A percentile compares a stretch with the other conserved stretches of the same genome.
Conservation (phyloP, 2,888 invertebrate species). For the Blomia tropicalis region DNA sequence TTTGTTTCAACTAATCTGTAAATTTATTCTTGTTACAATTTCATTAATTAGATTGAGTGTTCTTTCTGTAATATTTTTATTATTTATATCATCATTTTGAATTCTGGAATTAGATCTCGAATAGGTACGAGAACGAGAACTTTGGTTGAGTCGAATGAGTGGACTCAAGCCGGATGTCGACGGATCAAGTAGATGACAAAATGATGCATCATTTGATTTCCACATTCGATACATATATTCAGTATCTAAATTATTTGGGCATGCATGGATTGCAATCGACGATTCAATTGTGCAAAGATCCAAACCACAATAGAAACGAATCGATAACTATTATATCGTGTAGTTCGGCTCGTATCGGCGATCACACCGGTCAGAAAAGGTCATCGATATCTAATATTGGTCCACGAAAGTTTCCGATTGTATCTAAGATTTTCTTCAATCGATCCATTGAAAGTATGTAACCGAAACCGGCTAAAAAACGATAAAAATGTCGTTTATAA, state of each 20-base stretch:
- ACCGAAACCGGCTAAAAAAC: slow-evolving; percentile 13
- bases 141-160: no score
- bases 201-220: background rate
- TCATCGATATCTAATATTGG: slow-evolving; percentile 23
- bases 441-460: slow-evolving; percentile 17
- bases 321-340: background rate
- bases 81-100: no score
- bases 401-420: background rate
- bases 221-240: background rate
- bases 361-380: slow-evolving; percentile 20
- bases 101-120: no score
- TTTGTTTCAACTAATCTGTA: no score
- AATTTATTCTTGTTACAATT: no score
- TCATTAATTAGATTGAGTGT: no score
- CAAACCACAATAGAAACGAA: slow-evolving; percentile 2
- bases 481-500: background rate
- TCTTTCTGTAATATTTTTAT: no score
- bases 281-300: background rate
- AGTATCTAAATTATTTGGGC: background rate
- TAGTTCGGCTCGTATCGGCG: background rate
- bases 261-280: background rate
- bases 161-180: no score
- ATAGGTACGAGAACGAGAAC: no score
- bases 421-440: slow-evolving; percentile 6
- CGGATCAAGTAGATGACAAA: background rate